A percentile compares a stretch with the other conserved stretches of the same genome.
phyloP scores from a whole-genome alignment of 2,797 vertebrate genomes.

The Pygocentrus nattereri region DNA sequence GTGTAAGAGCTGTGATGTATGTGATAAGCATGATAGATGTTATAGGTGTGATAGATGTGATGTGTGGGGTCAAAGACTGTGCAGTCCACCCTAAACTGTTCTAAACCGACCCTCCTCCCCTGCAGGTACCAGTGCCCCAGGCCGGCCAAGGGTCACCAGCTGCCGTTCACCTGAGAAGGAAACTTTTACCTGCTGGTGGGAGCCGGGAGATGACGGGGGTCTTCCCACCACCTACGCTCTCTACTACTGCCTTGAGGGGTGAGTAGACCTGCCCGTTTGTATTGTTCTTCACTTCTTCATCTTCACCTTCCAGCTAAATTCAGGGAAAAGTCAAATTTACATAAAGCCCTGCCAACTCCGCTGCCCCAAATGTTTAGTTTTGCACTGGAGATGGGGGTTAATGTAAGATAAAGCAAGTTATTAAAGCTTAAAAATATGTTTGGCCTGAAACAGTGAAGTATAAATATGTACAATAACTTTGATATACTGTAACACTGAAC shows the following conservation, averaged over 20 bases:
- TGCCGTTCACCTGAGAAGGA: constrained; percentile 93
- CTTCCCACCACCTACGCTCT: constrained; percentile 86
- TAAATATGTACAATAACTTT: no score
- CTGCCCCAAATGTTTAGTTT: no score
- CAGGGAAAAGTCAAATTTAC: no score
- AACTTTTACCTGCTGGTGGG: constrained; percentile 97
- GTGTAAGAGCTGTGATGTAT: no score
- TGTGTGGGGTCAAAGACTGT: not conserved
- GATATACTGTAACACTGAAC: no score
- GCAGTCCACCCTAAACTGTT: not conserved
- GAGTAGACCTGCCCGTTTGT: constrained; percentile 53
- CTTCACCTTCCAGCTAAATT: not conserved
- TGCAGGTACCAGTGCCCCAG: constrained; percentile 76
- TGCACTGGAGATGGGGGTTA: no score
- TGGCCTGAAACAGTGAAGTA: no score
- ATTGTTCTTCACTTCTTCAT: not conserved
- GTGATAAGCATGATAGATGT: no score
- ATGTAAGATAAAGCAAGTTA: no score
- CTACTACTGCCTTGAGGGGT: constrained; percentile 89
- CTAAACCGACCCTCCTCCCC: constrained; percentile 11
- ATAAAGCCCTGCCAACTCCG: no score
- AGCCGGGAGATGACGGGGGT: constrained; percentile 84
- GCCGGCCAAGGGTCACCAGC: constrained; percentile 81
- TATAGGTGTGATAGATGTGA: not conserved
- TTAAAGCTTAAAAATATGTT: no score